Evolutionary conservation across 2,113 vertebrate species (phyloP).

Genomic region (Hipposideros armiger): DNA sequence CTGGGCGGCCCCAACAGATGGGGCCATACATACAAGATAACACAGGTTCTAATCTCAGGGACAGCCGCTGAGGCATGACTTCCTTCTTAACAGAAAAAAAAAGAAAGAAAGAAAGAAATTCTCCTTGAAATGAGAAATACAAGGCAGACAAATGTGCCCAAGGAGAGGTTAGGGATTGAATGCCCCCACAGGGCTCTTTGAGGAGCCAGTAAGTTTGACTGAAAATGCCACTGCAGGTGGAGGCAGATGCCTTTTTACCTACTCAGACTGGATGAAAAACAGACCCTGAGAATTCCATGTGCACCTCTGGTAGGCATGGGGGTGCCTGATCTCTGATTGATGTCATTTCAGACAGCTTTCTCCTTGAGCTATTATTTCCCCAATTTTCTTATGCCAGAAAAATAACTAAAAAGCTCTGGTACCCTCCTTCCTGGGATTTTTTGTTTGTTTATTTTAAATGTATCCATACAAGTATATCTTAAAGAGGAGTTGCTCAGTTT

Average conservation of each 20-base stretch:
- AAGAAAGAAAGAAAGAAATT: constrained; percentile 64
- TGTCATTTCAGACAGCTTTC: constrained; percentile 41
- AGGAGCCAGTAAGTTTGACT: not conserved
- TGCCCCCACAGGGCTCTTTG: not conserved
- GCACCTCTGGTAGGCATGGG: not conserved
- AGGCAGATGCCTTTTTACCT: constrained; percentile 27
- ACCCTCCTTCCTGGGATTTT: not conserved
- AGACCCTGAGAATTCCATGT: not conserved
- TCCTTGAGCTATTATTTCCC: constrained; percentile 62
- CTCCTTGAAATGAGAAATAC: constrained; percentile 62
- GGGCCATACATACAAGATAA: not conserved
- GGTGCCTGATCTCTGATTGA: not conserved
- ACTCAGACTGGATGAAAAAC: not conserved
- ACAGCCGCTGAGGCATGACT: constrained; percentile 50
- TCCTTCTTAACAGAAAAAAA: constrained; percentile 18
- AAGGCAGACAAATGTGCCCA: constrained; percentile 57
- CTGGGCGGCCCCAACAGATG: not conserved
- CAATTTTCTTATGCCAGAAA: constrained; percentile 71
- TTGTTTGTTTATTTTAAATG: not conserved
- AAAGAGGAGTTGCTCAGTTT: constrained; percentile 67
- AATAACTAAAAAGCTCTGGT: constrained; percentile 58
- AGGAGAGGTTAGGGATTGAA: constrained; percentile 46
- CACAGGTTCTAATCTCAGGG: constrained; percentile 1
- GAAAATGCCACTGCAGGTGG: constrained; percentile 14
- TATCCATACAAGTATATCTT: constrained; percentile 72